A percentile compares a stretch with the other conserved stretches of the same genome.
These are phyloP conservation scores for Drosophila mauritiana DNA, from an alignment of 1,140 invertebrate species.

Conservation along the genomic window DNA sequence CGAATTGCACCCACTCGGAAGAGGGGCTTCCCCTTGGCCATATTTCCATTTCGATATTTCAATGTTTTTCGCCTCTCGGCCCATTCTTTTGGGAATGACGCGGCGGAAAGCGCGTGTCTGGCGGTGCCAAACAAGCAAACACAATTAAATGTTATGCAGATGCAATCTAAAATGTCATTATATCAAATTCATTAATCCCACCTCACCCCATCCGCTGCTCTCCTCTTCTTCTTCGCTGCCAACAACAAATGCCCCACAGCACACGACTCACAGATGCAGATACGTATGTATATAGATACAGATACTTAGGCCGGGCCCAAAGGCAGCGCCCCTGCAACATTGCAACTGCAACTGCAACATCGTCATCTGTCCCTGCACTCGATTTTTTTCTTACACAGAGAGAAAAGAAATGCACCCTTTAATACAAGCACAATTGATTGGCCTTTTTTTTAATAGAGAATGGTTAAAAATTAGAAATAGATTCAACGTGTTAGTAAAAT, in stretches of 20 bases:
- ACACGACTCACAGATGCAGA: slow-evolving; percentile 38
- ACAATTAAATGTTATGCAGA: slow-evolving; percentile 84
- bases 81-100: slow-evolving; percentile 69
- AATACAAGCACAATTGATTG: too few species aligned
- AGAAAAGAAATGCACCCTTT: neutral
- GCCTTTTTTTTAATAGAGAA: neutral
- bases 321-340: slow-evolving; percentile 61
- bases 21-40: neutral
- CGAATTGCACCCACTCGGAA: slow-evolving; percentile 40
- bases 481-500: too few species aligned
- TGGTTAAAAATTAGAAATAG: neutral
- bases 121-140: slow-evolving; percentile 69
- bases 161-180: slow-evolving; percentile 84
- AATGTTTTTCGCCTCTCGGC: slow-evolving; percentile 43
- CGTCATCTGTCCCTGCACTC: slow-evolving; percentile 74
- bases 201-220: neutral
- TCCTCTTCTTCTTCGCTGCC: neutral
- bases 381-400: slow-evolving; percentile 52
- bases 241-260: slow-evolving; percentile 45
- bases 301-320: slow-evolving; percentile 58
- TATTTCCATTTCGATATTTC: neutral
- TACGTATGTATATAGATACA: slow-evolving; percentile 4
- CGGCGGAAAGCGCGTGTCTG: slow-evolving; percentile 76
- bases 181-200: slow-evolving; percentile 84
- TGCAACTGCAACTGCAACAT: slow-evolving; percentile 60